A percentile compares a stretch with the other conserved stretches of the same genome.
These are phyloP conservation scores for Elephas maximus DNA, from an alignment of 2,113 vertebrate genomes.

Conservation along the genomic window DNA sequence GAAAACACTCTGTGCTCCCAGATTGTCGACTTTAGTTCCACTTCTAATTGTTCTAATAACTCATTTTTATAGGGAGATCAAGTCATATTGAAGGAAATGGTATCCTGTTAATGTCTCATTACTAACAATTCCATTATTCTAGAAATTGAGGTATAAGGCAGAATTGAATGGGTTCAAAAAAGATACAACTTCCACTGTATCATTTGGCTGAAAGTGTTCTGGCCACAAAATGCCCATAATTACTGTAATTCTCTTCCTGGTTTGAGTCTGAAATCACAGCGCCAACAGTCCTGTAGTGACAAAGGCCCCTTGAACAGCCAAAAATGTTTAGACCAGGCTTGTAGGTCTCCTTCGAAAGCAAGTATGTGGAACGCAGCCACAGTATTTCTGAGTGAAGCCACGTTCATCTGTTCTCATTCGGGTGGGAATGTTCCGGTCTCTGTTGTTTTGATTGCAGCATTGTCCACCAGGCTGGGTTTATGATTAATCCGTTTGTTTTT, in stretches of 20 bases:
- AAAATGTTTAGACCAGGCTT: not conserved
- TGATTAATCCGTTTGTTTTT: slow-evolving; percentile 23
- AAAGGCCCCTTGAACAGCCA: slow-evolving; percentile 64
- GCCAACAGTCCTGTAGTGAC: slow-evolving; percentile 56
- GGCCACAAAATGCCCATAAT: slow-evolving; percentile 70
- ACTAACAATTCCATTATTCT: slow-evolving; percentile 61
- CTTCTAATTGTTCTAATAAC: slow-evolving; percentile 68
- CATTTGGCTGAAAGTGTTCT: slow-evolving; percentile 48
- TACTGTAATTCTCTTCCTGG: slow-evolving; percentile 69
- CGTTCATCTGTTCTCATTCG: not conserved
- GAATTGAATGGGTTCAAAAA: slow-evolving; percentile 55
- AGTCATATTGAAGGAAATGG: slow-evolving; percentile 52
- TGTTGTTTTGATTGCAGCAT: slow-evolving; percentile 63
- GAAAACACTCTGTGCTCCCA: not conserved
- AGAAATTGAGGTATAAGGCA: slow-evolving; percentile 27
- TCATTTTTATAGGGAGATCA: slow-evolving; percentile 38
- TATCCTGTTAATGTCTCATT: slow-evolving; percentile 59
- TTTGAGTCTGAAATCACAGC: slow-evolving; percentile 68
- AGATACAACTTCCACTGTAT: slow-evolving; percentile 28
- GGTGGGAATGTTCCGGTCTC: not conserved
- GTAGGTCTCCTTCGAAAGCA: not conserved
- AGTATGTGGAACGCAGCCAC: slow-evolving; percentile 63
- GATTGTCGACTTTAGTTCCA: not conserved
- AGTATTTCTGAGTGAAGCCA: not conserved
- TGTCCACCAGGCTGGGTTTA: slow-evolving; percentile 57